These are phyloP conservation scores for Abrostola triplasia DNA, from an alignment of 2,888 invertebrate genomes.

Conservation along the genomic window DNA sequence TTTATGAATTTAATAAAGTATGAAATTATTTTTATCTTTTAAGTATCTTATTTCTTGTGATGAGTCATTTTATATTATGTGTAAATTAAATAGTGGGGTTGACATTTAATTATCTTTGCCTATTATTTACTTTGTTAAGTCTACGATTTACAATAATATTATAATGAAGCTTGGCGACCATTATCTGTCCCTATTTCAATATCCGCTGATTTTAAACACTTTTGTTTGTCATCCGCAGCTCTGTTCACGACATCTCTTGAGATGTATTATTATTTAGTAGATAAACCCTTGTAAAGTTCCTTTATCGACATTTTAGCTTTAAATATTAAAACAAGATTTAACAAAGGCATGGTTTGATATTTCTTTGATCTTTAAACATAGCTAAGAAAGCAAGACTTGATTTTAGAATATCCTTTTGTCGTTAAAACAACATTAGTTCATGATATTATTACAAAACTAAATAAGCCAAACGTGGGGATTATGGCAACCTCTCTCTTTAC, in stretches of 20 bases:
- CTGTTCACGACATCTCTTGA: conserved; percentile 37
- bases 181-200: conserved; percentile 27
- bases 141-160: too few species aligned
- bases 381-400: conserved; percentile 1
- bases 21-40: too few species aligned
- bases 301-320: conserved; percentile 25
- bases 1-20: too few species aligned
- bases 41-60: too few species aligned
- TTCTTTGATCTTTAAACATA: conserved; percentile 19
- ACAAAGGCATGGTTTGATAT: conserved; percentile 22
- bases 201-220: conserved; percentile 38
- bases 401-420: not conserved
- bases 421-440: too few species aligned
- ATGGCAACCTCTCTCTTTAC: too few species aligned
- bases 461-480: too few species aligned
- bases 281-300: conserved; percentile 12
- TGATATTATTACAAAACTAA: too few species aligned
- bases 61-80: too few species aligned
- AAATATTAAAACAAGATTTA: conserved; percentile 40
- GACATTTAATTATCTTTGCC: too few species aligned
- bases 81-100: too few species aligned
- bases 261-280: conserved; percentile 13
- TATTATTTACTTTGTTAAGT: too few species aligned
- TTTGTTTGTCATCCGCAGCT: conserved; percentile 43
- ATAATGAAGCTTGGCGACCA: not conserved